phyloP scores from a whole-genome alignment of 1,140 invertebrate genomes.

The Drosophila pseudoananassae region DNA sequence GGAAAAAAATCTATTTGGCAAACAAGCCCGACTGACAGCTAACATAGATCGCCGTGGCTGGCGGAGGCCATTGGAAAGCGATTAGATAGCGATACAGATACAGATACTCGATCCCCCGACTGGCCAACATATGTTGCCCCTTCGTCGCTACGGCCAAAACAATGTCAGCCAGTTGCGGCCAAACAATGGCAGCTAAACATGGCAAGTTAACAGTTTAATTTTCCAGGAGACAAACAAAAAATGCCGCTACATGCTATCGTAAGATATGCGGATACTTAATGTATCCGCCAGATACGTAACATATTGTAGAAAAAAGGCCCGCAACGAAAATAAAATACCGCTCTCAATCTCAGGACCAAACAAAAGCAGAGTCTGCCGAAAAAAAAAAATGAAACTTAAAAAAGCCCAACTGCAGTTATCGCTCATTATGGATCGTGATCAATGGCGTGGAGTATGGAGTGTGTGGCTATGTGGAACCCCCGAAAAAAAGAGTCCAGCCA shows the following conservation, averaged over 20 bases:
- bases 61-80: conserved; percentile 76
- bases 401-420: conserved; percentile 69
- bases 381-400: background rate
- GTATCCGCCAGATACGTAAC: conserved; percentile 72
- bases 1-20: conserved; percentile 72
- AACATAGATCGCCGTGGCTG: conserved; percentile 76
- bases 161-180: conserved; percentile 61
- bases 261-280: conserved; percentile 63
- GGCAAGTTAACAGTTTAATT: conserved; percentile 83
- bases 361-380: conserved; percentile 56
- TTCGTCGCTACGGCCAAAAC: conserved; percentile 44
- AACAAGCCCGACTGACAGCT: conserved; percentile 73
- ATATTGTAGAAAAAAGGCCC: conserved; percentile 33
- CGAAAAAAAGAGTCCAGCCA: conserved; percentile 31
- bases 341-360: conserved; percentile 78
- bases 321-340: conserved; percentile 51
- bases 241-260: conserved; percentile 64
- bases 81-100: conserved; percentile 82
- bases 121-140: conserved; percentile 64
- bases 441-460: conserved; percentile 51
- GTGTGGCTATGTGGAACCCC: conserved; percentile 21
- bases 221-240: conserved; percentile 65
- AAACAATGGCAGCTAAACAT: conserved; percentile 82
- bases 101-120: conserved; percentile 47
- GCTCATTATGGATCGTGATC: conserved; percentile 79